Base-by-base conservation (phyloP, 2,113 vertebrate genomes). In the Limnothrissa miodon region DNA sequence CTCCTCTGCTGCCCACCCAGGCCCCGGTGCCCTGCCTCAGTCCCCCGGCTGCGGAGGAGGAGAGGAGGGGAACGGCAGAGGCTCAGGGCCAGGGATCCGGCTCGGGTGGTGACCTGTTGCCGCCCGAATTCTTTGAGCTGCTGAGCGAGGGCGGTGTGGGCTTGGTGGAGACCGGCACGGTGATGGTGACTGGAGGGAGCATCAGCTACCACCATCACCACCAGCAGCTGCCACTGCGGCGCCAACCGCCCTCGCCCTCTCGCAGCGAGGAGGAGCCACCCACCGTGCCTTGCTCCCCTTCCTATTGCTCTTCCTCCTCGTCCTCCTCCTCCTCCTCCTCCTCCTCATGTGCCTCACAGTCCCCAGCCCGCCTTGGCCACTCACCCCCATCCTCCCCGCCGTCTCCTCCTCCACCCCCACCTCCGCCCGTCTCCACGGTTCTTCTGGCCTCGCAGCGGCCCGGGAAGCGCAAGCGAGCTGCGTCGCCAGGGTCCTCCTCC, bases 101-200 rank as follows among this genome's bases (percentile, higher is more conserved):
- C 66, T 66, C 59, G 59, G 59, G 59, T 8, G 92, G 92, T 82
- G 95, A 96, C 90, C 84, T 95, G 70, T 92, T 96, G 85, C 93
- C 95, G 44, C 94, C 94, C 0, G 95, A 96, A 91, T 92, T 96
- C 85, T 94, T 96, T 51, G 94, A 95, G 89, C 91, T 96, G 87
- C 89, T 96, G 82, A 94, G 93, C 56, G 94, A 95, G 74, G 95
- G 93, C 84, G 87, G 92, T 48, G 83, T 93, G 0, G 93, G 92
- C 51, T 85, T 92, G 62, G 88, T 93, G 86, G 94, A 93, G 86
- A 87, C 91, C 0, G 93, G 92, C 33, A 90, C 91, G 84, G 91
- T 86, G 5, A 92, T 93, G 87, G 92, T 93, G 83, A 89, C 88
- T 66, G 25, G 90, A 15, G 85, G 13, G 25, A 10, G 66, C 66